Percentiles rank a stretch among this genome's conserved stretches.
Evolutionary conservation across 2,888 invertebrate genomes (phyloP).

Genomic region (Limnephilus lunatus): DNA sequence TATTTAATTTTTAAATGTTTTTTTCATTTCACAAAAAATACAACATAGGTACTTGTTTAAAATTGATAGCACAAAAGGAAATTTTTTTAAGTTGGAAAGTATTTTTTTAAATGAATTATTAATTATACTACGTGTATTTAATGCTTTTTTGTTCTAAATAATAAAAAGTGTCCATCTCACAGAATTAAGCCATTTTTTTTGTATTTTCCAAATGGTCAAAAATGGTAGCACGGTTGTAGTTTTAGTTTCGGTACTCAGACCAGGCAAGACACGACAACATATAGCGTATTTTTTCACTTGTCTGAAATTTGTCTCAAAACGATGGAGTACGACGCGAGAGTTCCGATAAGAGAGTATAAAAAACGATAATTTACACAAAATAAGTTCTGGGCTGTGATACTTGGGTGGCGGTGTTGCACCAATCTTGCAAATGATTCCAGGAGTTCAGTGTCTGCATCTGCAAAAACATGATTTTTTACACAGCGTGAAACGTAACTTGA

Average conservation of each 20-base stretch:
- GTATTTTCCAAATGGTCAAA: not conserved
- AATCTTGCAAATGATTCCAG: constrained; percentile 49
- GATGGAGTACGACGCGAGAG: constrained; percentile 50
- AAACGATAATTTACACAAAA: constrained; percentile 52
- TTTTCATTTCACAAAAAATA: not conserved
- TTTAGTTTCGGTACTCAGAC: not conserved
- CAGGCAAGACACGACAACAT: not conserved
- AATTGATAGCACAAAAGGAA: not conserved
- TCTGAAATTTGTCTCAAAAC: constrained; percentile 57
- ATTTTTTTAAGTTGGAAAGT: not conserved
- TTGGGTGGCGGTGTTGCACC: constrained; percentile 37
- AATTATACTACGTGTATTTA: too few species aligned
- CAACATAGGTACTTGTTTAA: not conserved
- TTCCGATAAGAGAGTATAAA: constrained; percentile 51
- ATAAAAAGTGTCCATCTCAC: too few species aligned
- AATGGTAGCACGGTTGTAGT: not conserved
- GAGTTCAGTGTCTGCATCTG: constrained; percentile 52
- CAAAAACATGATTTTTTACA: not conserved
- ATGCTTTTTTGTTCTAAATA: too few species aligned
- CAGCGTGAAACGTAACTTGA: too few species aligned
- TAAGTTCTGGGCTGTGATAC: constrained; percentile 54
- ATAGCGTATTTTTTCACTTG: not conserved
- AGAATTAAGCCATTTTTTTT: too few species aligned
- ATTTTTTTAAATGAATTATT: too few species aligned
- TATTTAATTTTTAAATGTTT: not conserved